Percentiles rank a stretch among this genome's conserved stretches.
Conservation (phyloP, 92 coral and sea anemone species). For the Epizoanthus rinbou region DNA sequence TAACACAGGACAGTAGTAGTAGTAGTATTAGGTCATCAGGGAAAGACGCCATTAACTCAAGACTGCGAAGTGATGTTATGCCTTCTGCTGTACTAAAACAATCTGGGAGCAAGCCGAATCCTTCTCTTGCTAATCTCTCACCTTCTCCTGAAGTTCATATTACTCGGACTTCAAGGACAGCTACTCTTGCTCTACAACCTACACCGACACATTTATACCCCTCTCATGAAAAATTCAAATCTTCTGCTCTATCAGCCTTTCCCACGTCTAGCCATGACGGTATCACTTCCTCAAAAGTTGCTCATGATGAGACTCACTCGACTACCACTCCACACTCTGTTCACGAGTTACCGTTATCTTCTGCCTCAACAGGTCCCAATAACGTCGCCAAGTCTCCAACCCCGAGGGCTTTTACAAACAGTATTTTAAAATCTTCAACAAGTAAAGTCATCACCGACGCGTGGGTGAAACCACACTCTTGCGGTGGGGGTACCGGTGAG, state of each 20-base stretch:
- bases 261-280: constrained; percentile 38
- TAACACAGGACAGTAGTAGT: background rate
- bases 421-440: background rate
- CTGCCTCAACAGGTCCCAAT: constrained; percentile 42
- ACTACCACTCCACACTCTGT: constrained; percentile 18
- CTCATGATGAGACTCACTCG: constrained; percentile 1
- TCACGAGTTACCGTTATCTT: constrained; percentile 41
- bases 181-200: constrained; percentile 27
- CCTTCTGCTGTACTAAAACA: too few species aligned
- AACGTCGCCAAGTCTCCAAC: constrained; percentile 26
- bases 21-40: background rate
- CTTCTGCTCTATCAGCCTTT: constrained; percentile 25
- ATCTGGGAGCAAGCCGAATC: constrained; percentile 18
- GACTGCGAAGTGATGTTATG: background rate
- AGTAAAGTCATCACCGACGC: constrained; percentile 19
- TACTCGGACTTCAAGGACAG: constrained; percentile 39
- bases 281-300: constrained; percentile 36
- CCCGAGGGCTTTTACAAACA: constrained; percentile 31
- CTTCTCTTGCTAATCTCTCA: constrained; percentile 26
- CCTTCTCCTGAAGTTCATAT: constrained; percentile 37
- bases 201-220: constrained; percentile 30
- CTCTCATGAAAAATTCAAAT: constrained; percentile 33
- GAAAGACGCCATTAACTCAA: background rate
- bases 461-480: constrained; percentile 9
- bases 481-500: constrained; percentile 38